Conservation (phyloP, 2,888 invertebrate genomes). For the Rhimphoctona megacephalus region DNA sequence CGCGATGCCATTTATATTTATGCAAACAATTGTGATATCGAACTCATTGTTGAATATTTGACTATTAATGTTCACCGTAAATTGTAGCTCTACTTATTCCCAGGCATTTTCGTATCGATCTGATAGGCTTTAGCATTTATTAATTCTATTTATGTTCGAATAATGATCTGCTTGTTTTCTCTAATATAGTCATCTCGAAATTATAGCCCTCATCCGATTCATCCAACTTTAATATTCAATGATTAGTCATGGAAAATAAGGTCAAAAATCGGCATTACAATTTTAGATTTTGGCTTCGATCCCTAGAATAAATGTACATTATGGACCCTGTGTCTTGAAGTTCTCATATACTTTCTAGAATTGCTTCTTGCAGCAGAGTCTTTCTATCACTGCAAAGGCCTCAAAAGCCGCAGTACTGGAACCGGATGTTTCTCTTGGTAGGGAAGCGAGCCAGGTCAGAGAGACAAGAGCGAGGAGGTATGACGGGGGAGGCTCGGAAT, state of each 20-base stretch:
- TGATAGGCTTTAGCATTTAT: neutral
- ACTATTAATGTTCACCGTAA: conserved; percentile 1
- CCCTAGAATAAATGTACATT: neutral
- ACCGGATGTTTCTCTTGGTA: conserved; percentile 18
- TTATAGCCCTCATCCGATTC: neutral
- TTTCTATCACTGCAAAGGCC: conserved; percentile 10
- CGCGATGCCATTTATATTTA: conserved; percentile 1
- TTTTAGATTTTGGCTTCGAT: neutral
- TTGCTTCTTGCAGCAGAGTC: neutral
- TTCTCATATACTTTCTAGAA: neutral
- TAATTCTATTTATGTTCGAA: neutral
- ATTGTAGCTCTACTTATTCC: neutral
- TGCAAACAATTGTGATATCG: conserved; percentile 2
- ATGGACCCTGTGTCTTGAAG: neutral
- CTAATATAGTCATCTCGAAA: neutral
- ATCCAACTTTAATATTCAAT: neutral
- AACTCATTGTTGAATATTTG: conserved; percentile 23
- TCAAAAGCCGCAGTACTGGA: conserved; percentile 20
- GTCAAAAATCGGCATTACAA: neutral
- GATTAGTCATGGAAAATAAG: neutral
- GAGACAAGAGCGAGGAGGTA: conserved; percentile 37
- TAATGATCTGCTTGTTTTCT: neutral
- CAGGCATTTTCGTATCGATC: conserved; percentile 9
- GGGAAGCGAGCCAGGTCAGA: conserved; percentile 2
- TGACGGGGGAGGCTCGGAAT: conserved; percentile 59